Evolutionary conservation across 2,797 vertebrate species (phyloP).

Genomic region (Spatula versicolor): DNA sequence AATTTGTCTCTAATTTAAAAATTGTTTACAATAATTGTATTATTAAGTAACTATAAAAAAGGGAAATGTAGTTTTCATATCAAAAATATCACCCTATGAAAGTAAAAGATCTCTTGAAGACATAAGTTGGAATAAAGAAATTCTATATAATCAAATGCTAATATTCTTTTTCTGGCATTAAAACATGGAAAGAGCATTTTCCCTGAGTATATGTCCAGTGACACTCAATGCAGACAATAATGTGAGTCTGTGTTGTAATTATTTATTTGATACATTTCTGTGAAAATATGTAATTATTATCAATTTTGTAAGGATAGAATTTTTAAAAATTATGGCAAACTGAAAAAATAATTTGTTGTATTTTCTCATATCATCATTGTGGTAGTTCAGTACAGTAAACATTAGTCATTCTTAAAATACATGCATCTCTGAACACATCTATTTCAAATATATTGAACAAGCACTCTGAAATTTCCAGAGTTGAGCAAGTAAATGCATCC

Average conservation of each 20-base stretch:
- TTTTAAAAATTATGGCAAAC: neutral
- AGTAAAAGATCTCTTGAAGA: neutral
- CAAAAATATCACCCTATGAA: neutral
- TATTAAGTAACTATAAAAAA: neutral
- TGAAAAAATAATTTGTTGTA: neutral
- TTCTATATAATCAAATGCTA: neutral
- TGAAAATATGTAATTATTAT: neutral
- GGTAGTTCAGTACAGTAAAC: neutral
- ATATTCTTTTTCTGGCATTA: neutral
- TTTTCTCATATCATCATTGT: neutral
- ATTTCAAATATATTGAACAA: neutral
- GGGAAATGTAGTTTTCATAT: neutral
- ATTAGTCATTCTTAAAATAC: neutral
- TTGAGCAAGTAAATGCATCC: neutral
- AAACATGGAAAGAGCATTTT: neutral
- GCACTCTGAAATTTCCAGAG: neutral
- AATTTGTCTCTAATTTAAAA: neutral
- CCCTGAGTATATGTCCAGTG: neutral
- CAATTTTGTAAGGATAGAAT: neutral
- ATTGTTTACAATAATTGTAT: neutral
- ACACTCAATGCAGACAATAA: neutral
- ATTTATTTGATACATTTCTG: neutral
- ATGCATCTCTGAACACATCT: neutral
- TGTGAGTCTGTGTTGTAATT: neutral
- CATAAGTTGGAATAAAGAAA: neutral